phyloP scores from a whole-genome alignment of 2,888 invertebrate species.

The Acrocyrtus sp. region DNA sequence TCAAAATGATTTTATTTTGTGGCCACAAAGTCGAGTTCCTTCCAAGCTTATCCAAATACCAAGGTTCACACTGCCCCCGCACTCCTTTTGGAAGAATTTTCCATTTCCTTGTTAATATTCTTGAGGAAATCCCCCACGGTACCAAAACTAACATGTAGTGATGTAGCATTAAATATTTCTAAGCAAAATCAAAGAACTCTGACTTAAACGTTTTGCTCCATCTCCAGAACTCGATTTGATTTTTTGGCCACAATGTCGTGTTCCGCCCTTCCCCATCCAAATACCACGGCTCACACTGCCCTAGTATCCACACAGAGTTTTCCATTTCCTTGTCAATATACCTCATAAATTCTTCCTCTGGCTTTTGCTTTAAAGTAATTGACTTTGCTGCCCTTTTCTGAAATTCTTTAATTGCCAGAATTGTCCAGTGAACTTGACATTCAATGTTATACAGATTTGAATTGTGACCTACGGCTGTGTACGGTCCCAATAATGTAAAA shows the following conservation, averaged over 20 bases:
- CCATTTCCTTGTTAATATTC: too few relatives aligned
- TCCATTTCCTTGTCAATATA: slow-evolving; percentile 9
- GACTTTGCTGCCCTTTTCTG: neutral
- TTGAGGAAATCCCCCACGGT: too few relatives aligned
- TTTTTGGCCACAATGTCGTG: slow-evolving; percentile 28
- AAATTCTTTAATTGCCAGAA: slow-evolving; percentile 24
- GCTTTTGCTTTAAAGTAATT: slow-evolving; percentile 14
- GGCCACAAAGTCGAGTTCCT: too few relatives aligned
- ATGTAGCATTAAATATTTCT: too few relatives aligned
- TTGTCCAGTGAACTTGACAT: slow-evolving; percentile 44
- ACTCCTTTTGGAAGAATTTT: too few relatives aligned
- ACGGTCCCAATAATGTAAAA: slow-evolving; percentile 44
- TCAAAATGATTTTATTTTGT: too few relatives aligned
- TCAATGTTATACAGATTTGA: slow-evolving; percentile 38
- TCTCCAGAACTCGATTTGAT: slow-evolving; percentile 24
- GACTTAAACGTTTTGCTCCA: slow-evolving; percentile 4
- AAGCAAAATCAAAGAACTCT: slow-evolving; percentile 19
- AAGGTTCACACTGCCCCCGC: too few relatives aligned
- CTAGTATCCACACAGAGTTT: slow-evolving; percentile 30
- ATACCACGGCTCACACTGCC: slow-evolving; percentile 34
- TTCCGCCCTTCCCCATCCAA: slow-evolving; percentile 31
- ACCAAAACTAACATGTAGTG: too few relatives aligned
- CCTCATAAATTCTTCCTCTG: slow-evolving; percentile 40
- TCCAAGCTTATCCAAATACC: too few relatives aligned
- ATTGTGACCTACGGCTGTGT: slow-evolving; percentile 32